Evolutionary conservation across 1,140 invertebrate species (phyloP).

Genomic region (Sycophila sp.): DNA sequence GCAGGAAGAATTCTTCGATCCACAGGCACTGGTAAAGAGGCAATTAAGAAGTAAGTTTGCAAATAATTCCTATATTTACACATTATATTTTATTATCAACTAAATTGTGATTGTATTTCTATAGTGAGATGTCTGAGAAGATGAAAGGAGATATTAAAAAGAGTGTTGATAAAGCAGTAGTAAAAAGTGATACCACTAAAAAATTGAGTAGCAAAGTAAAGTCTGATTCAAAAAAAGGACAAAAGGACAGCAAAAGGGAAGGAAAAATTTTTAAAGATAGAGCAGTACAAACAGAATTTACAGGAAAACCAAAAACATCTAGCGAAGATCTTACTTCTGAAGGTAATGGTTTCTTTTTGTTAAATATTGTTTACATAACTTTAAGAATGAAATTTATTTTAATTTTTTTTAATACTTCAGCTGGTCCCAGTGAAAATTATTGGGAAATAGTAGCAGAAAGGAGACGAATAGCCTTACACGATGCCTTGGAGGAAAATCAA

Average conservation of each 20-base stretch:
- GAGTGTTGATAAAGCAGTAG: slow-evolving; percentile 21
- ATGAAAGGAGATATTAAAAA: slow-evolving; percentile 39
- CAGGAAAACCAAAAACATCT: slow-evolving; percentile 65
- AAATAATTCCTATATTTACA: slow-evolving; percentile 2
- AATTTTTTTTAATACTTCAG: slow-evolving; percentile 44
- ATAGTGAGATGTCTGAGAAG: slow-evolving; percentile 48
- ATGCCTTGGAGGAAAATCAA: slow-evolving; percentile 74
- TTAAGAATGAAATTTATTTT: slow-evolving; percentile 10
- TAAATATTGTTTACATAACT: not conserved
- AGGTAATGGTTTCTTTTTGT: slow-evolving; percentile 49
- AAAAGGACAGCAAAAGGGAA: slow-evolving; percentile 47
- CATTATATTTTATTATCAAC: slow-evolving; percentile 9
- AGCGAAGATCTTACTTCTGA: slow-evolving; percentile 73
- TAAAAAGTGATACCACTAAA: slow-evolving; percentile 7
- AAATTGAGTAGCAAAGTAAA: slow-evolving; percentile 20
- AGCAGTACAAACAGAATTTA: slow-evolving; percentile 65
- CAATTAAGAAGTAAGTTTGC: slow-evolving; percentile 52
- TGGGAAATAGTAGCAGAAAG: slow-evolving; percentile 76
- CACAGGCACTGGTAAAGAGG: slow-evolving; percentile 42
- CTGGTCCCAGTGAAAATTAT: slow-evolving; percentile 73
- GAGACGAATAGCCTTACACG: slow-evolving; percentile 71
- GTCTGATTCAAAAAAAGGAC: slow-evolving; percentile 38
- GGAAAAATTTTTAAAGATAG: slow-evolving; percentile 64
- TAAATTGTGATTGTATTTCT: slow-evolving; percentile 1
- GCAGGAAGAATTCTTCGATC: slow-evolving; percentile 56